A percentile compares a stretch with the other conserved stretches of the same genome.
These are phyloP conservation scores for Loripinus fragilis DNA, from an alignment of 2,888 invertebrate genomes.

Conservation along the genomic window DNA sequence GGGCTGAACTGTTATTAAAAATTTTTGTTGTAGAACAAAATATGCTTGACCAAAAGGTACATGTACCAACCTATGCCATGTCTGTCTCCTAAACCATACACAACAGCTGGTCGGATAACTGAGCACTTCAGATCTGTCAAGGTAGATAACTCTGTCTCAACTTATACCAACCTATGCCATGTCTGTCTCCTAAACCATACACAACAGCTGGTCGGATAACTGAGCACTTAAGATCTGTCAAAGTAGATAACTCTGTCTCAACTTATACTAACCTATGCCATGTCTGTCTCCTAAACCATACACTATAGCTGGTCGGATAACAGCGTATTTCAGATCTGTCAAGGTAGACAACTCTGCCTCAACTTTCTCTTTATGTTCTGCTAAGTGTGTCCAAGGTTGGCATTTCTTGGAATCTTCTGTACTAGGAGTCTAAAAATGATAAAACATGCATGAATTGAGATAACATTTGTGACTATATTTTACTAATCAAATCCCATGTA, in stretches of 20 bases:
- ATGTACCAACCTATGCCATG: constrained; percentile 90
- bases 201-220: constrained; percentile 93
- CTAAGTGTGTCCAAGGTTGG: constrained; percentile 94
- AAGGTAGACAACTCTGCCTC: constrained; percentile 90
- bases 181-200: constrained; percentile 93
- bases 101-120: constrained; percentile 92
- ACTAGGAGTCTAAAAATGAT: constrained; percentile 85
- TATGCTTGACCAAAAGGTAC: too few relatives aligned
- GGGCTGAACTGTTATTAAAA: background rate
- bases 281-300: constrained; percentile 93
- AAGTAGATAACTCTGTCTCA: constrained; percentile 89
- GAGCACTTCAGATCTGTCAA: constrained; percentile 90
- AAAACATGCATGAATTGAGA: too few relatives aligned
- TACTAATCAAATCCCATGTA: too few relatives aligned
- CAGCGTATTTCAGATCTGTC: constrained; percentile 89
- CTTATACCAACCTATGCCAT: constrained; percentile 90
- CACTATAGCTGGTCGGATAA: constrained; percentile 92
- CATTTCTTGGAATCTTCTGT: constrained; percentile 90
- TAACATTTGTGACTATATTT: too few relatives aligned
- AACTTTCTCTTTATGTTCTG: constrained; percentile 92
- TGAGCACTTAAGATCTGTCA: constrained; percentile 90
- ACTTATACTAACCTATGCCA: constrained; percentile 91
- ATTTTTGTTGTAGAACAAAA: too few relatives aligned
- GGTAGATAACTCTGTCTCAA: constrained; percentile 89
- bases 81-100: constrained; percentile 94